These are phyloP conservation scores for Gadus chalcogrammus DNA, from an alignment of 2,113 vertebrate species.

Conservation along the genomic window DNA sequence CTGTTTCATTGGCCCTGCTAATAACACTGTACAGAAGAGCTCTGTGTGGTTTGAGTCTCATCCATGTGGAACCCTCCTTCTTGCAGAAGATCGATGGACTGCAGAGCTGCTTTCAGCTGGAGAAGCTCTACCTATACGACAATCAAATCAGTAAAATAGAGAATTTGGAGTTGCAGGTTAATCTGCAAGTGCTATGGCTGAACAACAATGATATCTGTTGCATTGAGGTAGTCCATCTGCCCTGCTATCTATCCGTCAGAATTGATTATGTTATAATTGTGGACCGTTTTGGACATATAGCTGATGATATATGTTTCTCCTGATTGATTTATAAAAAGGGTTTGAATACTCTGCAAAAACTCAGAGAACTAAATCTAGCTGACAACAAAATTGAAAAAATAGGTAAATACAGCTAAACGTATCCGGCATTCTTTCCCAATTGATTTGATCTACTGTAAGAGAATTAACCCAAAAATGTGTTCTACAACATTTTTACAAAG, in stretches of 20 bases:
- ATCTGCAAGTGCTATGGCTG: slow-evolving; percentile 74
- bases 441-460: slow-evolving; percentile 26
- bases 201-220: slow-evolving; percentile 78
- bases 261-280: background rate
- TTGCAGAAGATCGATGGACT: slow-evolving; percentile 75
- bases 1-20: background rate
- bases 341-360: slow-evolving; percentile 71
- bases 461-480: slow-evolving; percentile 18
- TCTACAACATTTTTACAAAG: slow-evolving; percentile 53
- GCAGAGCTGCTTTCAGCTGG: slow-evolving; percentile 68
- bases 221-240: slow-evolving; percentile 66
- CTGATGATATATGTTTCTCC: background rate
- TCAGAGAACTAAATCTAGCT: slow-evolving; percentile 82
- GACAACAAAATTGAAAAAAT: slow-evolving; percentile 77
- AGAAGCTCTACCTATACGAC: slow-evolving; percentile 80
- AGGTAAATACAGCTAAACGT: slow-evolving; percentile 63
- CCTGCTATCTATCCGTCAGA: background rate
- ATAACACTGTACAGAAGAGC: background rate
- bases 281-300: too few relatives aligned
- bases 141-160: slow-evolving; percentile 77
- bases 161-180: slow-evolving; percentile 70
- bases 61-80: background rate
- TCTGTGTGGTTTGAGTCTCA: background rate
- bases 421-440: slow-evolving; percentile 7
- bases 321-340: slow-evolving; percentile 59